Conservation (phyloP, 2,113 vertebrate species). For the Cisticola juncidis region DNA sequence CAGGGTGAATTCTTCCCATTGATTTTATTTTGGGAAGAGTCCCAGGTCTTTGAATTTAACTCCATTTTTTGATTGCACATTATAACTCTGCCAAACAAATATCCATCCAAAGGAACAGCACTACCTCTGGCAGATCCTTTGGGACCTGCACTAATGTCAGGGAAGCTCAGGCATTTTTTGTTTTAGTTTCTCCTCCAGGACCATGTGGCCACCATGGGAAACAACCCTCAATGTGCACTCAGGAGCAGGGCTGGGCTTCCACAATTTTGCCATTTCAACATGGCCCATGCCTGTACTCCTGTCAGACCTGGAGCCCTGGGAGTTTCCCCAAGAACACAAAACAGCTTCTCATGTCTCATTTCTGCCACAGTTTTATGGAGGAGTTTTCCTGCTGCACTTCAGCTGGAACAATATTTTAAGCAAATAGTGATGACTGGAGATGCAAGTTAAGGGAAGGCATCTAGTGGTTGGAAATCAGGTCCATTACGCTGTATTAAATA, state of each 20-base stretch:
- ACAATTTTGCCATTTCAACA: neutral
- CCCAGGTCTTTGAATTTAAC: neutral
- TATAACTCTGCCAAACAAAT: neutral
- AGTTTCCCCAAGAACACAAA: neutral
- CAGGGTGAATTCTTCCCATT: neutral
- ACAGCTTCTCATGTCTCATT: neutral
- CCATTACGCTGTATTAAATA: slow-evolving; percentile 25
- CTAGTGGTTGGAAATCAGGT: slow-evolving; percentile 36
- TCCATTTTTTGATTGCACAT: neutral
- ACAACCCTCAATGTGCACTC: neutral
- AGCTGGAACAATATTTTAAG: slow-evolving; percentile 11
- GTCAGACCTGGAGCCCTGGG: neutral
- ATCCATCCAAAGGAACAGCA: neutral
- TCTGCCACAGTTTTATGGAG: neutral
- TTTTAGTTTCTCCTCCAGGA: neutral
- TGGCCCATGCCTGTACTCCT: neutral
- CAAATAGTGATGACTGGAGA: slow-evolving; percentile 3
- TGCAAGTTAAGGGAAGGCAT: slow-evolving; percentile 4
- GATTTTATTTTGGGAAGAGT: neutral
- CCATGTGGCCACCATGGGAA: neutral
- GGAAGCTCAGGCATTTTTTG: neutral
- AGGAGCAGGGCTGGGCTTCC: neutral
- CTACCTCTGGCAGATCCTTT: neutral
- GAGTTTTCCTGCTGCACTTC: neutral
- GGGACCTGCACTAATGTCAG: neutral